Conservation (phyloP, 2,888 invertebrate genomes). For the Craniophora ligustri region DNA sequence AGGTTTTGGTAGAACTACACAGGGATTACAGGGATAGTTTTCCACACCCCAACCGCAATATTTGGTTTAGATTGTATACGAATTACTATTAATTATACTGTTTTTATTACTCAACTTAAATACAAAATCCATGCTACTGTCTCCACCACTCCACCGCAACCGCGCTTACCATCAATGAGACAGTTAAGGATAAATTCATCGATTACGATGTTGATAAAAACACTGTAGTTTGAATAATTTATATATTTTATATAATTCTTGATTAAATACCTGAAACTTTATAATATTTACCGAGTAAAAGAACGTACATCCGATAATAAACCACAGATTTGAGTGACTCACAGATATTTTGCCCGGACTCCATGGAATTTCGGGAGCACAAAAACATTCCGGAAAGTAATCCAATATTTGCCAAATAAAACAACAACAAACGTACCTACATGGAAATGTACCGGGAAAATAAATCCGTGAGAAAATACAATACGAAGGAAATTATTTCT, state of each 20-base stretch:
- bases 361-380: slow-evolving; percentile 1
- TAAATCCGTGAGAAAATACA: slow-evolving; percentile 7
- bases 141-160: too few relatives aligned
- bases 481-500: slow-evolving; percentile 3
- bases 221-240: not conserved
- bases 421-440: not conserved
- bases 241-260: too few relatives aligned
- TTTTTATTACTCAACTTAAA: too few relatives aligned
- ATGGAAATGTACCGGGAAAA: not conserved
- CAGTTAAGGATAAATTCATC: too few relatives aligned
- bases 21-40: too few relatives aligned
- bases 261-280: not conserved
- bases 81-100: too few relatives aligned
- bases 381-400: not conserved
- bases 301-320: slow-evolving; percentile 1
- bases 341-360: slow-evolving; percentile 5
- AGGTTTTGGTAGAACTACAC: too few relatives aligned
- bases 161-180: too few relatives aligned
- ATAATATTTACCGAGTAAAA: not conserved
- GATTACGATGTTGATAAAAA: not conserved
- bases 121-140: too few relatives aligned
- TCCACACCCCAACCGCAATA: too few relatives aligned
- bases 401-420: not conserved
- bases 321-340: slow-evolving; percentile 20
- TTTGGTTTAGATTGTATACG: too few relatives aligned